Evolutionary conservation across 1,140 invertebrate species (phyloP).

Genomic region (Leptopilina clavipes): DNA sequence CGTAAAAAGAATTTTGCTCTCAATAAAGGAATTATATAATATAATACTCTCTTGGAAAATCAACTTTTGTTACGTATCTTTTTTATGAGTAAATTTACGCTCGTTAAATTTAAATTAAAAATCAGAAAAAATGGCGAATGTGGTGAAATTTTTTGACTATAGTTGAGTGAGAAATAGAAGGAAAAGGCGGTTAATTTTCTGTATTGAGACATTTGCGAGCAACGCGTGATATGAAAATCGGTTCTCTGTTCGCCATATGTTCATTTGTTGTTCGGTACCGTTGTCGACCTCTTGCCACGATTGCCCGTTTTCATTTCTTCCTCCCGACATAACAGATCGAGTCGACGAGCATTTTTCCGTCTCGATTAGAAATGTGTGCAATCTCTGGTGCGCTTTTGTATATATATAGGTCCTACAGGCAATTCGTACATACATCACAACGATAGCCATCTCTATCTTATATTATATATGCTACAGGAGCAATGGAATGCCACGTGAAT

Average conservation of each 20-base stretch:
- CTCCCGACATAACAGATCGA: conserved; percentile 27
- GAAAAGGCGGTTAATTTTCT: too few relatives aligned
- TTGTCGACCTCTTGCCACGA: conserved; percentile 24
- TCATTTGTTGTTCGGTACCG: not conserved
- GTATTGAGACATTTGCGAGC: too few relatives aligned
- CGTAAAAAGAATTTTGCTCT: not conserved
- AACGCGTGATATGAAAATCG: not conserved
- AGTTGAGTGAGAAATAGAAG: too few relatives aligned
- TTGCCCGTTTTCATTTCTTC: conserved; percentile 33
- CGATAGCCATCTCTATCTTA: conserved; percentile 18
- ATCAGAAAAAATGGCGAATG: not conserved
- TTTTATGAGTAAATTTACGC: conserved; percentile 4
- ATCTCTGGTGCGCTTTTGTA: not conserved
- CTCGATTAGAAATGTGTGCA: conserved; percentile 11
- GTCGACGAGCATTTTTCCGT: conserved; percentile 3
- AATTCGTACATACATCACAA: conserved; percentile 20
- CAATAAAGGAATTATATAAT: not conserved
- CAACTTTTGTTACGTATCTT: not conserved
- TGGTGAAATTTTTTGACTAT: too few relatives aligned
- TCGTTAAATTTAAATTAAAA: not conserved
- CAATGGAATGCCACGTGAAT: conserved; percentile 1
- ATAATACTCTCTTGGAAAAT: not conserved
- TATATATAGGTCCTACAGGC: not conserved
- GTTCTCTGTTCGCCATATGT: conserved; percentile 28
- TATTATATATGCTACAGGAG: conserved; percentile 12